Evolutionary conservation across 2,113 vertebrate species (phyloP).

Genomic region (Poicephalus gulielmi): DNA sequence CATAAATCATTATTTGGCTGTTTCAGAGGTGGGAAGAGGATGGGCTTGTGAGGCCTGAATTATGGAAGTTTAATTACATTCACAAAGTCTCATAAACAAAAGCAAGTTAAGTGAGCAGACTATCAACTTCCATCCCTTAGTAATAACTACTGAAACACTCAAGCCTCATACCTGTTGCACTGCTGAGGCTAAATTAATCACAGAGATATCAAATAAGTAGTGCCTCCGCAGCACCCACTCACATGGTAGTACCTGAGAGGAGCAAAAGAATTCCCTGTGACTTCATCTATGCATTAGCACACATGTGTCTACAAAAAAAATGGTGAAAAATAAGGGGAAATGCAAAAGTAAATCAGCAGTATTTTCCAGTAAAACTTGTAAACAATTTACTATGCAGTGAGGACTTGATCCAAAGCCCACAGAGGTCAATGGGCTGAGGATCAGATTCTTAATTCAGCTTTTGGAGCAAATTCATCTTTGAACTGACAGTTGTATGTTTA

Average conservation of each 20-base stretch:
- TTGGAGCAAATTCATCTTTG: neutral
- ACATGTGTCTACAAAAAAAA: neutral
- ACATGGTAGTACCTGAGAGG: neutral
- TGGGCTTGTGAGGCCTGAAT: neutral
- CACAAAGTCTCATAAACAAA: neutral
- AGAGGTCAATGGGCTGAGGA: neutral
- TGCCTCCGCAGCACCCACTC: neutral
- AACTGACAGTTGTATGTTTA: neutral
- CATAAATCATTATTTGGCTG: neutral
- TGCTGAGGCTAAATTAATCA: neutral
- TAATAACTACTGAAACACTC: neutral
- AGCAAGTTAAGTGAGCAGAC: neutral
- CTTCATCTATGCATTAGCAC: neutral
- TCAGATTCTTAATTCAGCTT: conserved; percentile 1
- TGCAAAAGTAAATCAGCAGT: neutral
- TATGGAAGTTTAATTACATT: neutral
- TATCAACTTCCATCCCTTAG: neutral
- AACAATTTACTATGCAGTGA: neutral
- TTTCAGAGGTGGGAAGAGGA: neutral
- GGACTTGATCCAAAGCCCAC: neutral
- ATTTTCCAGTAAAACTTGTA: neutral
- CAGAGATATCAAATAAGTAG: neutral
- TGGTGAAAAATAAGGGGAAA: neutral
- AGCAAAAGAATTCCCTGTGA: neutral
- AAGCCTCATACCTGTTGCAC: neutral